Evolutionary conservation across 1,140 invertebrate genomes (phyloP), one percentile per base, ranked within the genome.

Genomic region (Cecropterus lyciades): DNA sequence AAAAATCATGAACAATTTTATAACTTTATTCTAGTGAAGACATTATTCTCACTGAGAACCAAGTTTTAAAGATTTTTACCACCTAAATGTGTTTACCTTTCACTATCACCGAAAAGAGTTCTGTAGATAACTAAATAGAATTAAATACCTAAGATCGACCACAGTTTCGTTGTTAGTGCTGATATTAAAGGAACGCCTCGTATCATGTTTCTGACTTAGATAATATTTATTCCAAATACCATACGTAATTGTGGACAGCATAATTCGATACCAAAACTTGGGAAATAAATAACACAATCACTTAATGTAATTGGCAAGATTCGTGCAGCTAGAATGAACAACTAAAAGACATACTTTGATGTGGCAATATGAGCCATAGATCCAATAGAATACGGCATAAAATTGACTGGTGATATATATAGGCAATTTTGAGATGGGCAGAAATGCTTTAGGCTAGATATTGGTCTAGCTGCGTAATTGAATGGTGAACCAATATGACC

Each of bases 241-340:
- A n/a, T 24, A 24, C 1, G 1, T 24, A 24, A 11, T 33, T 11
- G 30, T 8, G 3, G 24, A 5, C 65, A 45, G 27, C 48, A 51
- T 10, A 51, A 13, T 51, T 6, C 20, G 1, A 13, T n/a, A 27
- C 20, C 40, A 59, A 59, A 43, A 48, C 30, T 37, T n/a, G n/a
- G 17, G 11, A 1, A 40, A 49, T 66, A 67, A 55, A 69, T 77
- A 82, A 84, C 78, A 84, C 78, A 85, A 87, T 87, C 82, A 83
- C 82, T 86, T 86, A 77, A 70, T 48, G 80, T 87, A 85, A 87
- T 87, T 85, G 83, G 79, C 75, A 77, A 80, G 77, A 78, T 80
- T 75, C 76, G 71, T 72, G 48, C 45, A 65, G 70, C 77, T 80
- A 77, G 80, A 72, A 74, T 78, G 78, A 75, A 79, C 73, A 85